phyloP scores from a whole-genome alignment of 1,140 invertebrate species.

The Eupristina koningsbergeri region DNA sequence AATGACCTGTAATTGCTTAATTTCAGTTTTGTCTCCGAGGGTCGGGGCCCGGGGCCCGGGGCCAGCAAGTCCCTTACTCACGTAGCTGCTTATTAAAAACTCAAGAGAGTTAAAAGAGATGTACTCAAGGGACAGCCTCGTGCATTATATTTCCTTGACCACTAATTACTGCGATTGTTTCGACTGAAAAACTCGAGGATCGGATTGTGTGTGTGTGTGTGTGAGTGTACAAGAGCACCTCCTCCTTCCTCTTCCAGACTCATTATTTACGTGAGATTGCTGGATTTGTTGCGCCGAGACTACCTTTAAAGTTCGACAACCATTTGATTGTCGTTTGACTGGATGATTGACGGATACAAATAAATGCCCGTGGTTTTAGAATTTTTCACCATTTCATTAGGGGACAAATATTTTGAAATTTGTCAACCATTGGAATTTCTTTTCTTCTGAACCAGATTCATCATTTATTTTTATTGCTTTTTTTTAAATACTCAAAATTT shows the following conservation, averaged over 20 bases:
- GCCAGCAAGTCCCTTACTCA: not conserved
- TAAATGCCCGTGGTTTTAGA: not conserved
- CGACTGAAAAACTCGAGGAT: slow-evolving; percentile 15
- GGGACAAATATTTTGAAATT: no score
- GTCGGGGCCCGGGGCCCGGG: not conserved
- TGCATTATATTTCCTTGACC: slow-evolving; percentile 33
- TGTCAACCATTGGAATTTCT: no score
- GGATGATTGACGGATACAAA: slow-evolving; percentile 6
- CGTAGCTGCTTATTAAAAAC: slow-evolving; percentile 59
- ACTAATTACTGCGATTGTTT: slow-evolving; percentile 35
- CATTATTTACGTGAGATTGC: slow-evolving; percentile 35
- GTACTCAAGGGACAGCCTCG: not conserved
- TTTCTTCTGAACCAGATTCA: no score
- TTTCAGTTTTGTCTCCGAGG: slow-evolving; percentile 62
- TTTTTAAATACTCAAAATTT: no score
- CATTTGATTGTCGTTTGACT: not conserved
- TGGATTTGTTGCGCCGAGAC: slow-evolving; percentile 7
- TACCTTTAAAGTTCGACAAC: not conserved
- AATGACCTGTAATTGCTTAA: slow-evolving; percentile 68
- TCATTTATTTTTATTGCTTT: no score
- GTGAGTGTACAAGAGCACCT: not conserved
- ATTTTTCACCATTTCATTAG: not conserved
- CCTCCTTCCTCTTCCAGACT: not conserved
- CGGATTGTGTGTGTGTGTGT: not conserved
- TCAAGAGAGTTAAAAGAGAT: not conserved